Conservation (phyloP, 2,888 invertebrate genomes). For the Gasteruption jaculator region DNA sequence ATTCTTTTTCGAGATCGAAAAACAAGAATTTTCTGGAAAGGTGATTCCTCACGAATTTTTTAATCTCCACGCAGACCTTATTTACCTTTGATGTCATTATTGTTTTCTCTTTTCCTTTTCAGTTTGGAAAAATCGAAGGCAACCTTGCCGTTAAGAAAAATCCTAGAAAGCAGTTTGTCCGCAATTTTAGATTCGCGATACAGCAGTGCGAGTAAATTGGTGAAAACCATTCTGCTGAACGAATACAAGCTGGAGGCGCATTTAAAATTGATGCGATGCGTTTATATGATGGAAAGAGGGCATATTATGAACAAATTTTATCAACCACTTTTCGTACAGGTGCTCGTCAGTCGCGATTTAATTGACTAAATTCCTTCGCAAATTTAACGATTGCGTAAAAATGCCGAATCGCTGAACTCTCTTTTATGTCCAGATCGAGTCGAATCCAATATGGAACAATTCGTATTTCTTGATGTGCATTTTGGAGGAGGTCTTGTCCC, state of each 20-base stretch:
- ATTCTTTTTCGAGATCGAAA: too few species aligned
- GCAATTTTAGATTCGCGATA: conserved; percentile 50
- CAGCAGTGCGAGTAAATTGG: conserved; percentile 51
- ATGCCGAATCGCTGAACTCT: conserved; percentile 3
- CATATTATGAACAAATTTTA: conserved; percentile 56
- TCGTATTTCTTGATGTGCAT: conserved; percentile 50
- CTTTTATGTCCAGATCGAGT: conserved; percentile 48
- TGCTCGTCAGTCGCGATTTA: too few species aligned
- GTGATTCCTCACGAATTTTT: too few species aligned
- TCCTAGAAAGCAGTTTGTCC: conserved; percentile 48
- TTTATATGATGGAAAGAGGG: conserved; percentile 56
- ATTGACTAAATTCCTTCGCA: too few species aligned
- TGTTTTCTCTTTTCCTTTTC: too few species aligned
- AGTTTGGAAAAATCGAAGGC: conserved; percentile 34
- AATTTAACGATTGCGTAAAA: conserved; percentile 2
- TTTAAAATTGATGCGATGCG: conserved; percentile 53
- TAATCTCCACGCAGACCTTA: too few species aligned
- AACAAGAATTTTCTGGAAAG: too few species aligned
- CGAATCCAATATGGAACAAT: conserved; percentile 51
- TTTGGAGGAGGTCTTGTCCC: conserved; percentile 52
- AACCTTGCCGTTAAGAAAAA: conserved; percentile 49
- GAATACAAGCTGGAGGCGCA: conserved; percentile 53
- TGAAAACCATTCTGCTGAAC: conserved; percentile 52
- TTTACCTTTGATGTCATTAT: too few species aligned
- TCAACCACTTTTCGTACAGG: conserved; percentile 53